A percentile compares a stretch with the other conserved stretches of the same genome.
phyloP scores from a whole-genome alignment of 2,888 invertebrate species.

The Microchrysa polita region DNA sequence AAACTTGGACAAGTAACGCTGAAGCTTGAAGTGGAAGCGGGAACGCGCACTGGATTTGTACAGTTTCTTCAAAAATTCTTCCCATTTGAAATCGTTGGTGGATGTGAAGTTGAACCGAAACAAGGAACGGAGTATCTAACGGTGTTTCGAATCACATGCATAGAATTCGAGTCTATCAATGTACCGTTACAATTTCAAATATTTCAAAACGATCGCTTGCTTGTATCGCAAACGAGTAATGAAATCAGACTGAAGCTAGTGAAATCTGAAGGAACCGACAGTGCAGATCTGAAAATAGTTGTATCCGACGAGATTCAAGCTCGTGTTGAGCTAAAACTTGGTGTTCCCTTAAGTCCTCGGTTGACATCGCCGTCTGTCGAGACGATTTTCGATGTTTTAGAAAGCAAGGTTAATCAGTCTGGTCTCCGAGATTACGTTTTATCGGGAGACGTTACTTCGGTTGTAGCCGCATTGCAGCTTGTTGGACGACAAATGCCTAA shows the following conservation, averaged over 20 bases:
- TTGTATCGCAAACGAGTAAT: slow-evolving; percentile 21
- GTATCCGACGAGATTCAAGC: slow-evolving; percentile 8
- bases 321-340: neutral
- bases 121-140: slow-evolving; percentile 42
- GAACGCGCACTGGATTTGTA: neutral
- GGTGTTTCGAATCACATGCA: slow-evolving; percentile 41
- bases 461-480: neutral
- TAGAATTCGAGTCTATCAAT: slow-evolving; percentile 18
- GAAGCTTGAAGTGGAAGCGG: slow-evolving; percentile 8
- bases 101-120: slow-evolving; percentile 35
- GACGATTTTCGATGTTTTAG: neutral
- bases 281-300: slow-evolving; percentile 3
- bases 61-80: slow-evolving; percentile 4
- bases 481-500: neutral
- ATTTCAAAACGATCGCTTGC: slow-evolving; percentile 21
- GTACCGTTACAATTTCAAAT: slow-evolving; percentile 37
- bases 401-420: neutral
- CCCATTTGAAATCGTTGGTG: slow-evolving; percentile 31
- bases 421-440: slow-evolving; percentile 1
- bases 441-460: slow-evolving; percentile 19
- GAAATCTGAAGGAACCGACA: neutral
- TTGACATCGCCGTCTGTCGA: neutral
- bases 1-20: neutral
- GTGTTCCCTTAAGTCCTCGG: neutral
- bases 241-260: slow-evolving; percentile 30